These are phyloP conservation scores for Cactoblastis cactorum DNA, from an alignment of 2,888 invertebrate genomes.

Conservation along the genomic window DNA sequence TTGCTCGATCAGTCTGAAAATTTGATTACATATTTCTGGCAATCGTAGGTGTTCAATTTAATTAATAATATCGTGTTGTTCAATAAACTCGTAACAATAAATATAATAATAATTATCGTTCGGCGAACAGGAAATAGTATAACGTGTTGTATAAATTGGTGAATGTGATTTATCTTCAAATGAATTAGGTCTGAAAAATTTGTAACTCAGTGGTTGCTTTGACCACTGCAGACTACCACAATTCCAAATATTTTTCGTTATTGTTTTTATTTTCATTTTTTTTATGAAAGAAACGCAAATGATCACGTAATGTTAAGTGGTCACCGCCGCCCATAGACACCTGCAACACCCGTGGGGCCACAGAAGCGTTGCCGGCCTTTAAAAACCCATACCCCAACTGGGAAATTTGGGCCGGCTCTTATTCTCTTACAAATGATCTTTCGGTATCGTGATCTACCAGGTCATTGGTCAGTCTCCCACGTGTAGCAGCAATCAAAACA, in stretches of 20 bases:
- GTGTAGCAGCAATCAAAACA: constrained; percentile 24
- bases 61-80: neutral
- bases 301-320: too few relatives aligned
- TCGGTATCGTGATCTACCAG: neutral
- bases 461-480: constrained; percentile 31
- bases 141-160: neutral
- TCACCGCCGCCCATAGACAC: too few relatives aligned
- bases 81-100: neutral
- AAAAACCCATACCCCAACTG: neutral
- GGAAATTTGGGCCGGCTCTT: too few relatives aligned
- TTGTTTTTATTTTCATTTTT: too few relatives aligned
- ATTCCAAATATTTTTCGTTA: too few relatives aligned
- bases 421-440: neutral
- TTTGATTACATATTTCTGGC: neutral
- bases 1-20: neutral
- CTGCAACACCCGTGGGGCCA: too few relatives aligned
- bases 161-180: neutral
- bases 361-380: too few relatives aligned
- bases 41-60: constrained; percentile 6
- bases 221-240: too few relatives aligned
- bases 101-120: neutral
- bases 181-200: neutral
- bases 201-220: too few relatives aligned
- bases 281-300: too few relatives aligned
- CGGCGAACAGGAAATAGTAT: neutral